Percentiles rank a stretch among this genome's conserved stretches.
phyloP scores from a whole-genome alignment of 2,113 vertebrate species.

The Gymnobelideus leadbeateri region DNA sequence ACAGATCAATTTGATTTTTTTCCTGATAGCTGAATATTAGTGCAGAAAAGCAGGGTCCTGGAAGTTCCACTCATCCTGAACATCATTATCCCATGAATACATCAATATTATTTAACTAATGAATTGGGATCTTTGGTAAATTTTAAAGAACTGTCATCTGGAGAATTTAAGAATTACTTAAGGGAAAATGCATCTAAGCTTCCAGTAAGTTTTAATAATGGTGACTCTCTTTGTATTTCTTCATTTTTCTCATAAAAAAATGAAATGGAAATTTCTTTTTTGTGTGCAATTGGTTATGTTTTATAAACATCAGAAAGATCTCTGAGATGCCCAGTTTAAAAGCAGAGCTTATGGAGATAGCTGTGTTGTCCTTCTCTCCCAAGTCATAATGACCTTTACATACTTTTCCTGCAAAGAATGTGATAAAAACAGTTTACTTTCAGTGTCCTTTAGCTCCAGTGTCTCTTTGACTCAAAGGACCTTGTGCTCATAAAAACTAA shows the following conservation, averaged over 20 bases:
- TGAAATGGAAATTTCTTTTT: slow-evolving; percentile 58
- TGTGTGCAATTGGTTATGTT: neutral
- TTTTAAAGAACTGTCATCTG: neutral
- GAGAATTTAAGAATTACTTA: neutral
- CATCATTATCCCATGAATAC: neutral
- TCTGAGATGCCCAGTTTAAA: slow-evolving; percentile 63
- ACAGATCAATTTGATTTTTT: neutral
- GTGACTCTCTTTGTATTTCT: slow-evolving; percentile 34
- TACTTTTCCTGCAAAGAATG: slow-evolving; percentile 59
- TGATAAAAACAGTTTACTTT: slow-evolving; percentile 67
- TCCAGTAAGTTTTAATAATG: no score
- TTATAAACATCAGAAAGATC: slow-evolving; percentile 74
- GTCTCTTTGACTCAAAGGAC: neutral
- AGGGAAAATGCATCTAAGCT: neutral
- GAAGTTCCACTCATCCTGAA: neutral
- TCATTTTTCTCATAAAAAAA: neutral
- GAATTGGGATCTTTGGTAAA: neutral
- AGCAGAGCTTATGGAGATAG: slow-evolving; percentile 71
- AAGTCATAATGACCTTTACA: slow-evolving; percentile 77
- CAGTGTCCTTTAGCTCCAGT: slow-evolving; percentile 47
- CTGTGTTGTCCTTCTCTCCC: slow-evolving; percentile 67
- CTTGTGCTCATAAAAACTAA: slow-evolving; percentile 66
- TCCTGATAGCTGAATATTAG: neutral
- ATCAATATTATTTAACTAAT: neutral
- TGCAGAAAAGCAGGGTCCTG: neutral